These are phyloP conservation scores for Charina bottae DNA, from an alignment of 2,113 vertebrate species.

Conservation along the genomic window DNA sequence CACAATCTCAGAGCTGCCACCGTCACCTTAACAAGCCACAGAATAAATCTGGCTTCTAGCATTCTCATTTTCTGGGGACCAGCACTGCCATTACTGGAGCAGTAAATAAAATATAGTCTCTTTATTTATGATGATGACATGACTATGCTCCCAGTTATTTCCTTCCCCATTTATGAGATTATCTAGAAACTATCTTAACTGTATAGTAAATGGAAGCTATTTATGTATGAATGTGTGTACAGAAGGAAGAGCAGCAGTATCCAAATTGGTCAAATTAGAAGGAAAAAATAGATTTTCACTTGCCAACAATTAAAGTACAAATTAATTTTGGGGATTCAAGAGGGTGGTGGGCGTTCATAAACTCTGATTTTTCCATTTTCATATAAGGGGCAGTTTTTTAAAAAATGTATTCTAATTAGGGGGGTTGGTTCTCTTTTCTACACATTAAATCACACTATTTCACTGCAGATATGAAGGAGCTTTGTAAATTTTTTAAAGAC, in stretches of 20 bases:
- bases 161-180: conserved; percentile 53
- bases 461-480: conserved; percentile 76
- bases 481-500: conserved; percentile 71
- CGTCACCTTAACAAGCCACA: conserved; percentile 5
- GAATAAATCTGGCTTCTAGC: conserved; percentile 6
- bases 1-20: not conserved
- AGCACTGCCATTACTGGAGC: conserved; percentile 6
- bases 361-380: conserved; percentile 61
- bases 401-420: conserved; percentile 48
- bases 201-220: conserved; percentile 70
- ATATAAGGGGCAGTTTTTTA: conserved; percentile 45
- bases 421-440: conserved; percentile 48
- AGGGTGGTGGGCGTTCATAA: conserved; percentile 26
- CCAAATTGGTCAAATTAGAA: conserved; percentile 48
- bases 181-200: conserved; percentile 66
- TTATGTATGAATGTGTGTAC: conserved; percentile 73
- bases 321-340: not conserved
- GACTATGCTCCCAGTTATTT: conserved; percentile 56
- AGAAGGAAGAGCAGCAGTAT: conserved; percentile 56
- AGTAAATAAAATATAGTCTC: conserved; percentile 49
- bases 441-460: conserved; percentile 62
- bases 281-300: not conserved
- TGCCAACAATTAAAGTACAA: conserved; percentile 38
- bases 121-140: conserved; percentile 23
- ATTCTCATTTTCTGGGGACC: conserved; percentile 18